A percentile compares a stretch with the other conserved stretches of the same genome.
These are phyloP conservation scores for Camponotus fellah DNA, from an alignment of 2,888 invertebrate species.

Conservation along the genomic window DNA sequence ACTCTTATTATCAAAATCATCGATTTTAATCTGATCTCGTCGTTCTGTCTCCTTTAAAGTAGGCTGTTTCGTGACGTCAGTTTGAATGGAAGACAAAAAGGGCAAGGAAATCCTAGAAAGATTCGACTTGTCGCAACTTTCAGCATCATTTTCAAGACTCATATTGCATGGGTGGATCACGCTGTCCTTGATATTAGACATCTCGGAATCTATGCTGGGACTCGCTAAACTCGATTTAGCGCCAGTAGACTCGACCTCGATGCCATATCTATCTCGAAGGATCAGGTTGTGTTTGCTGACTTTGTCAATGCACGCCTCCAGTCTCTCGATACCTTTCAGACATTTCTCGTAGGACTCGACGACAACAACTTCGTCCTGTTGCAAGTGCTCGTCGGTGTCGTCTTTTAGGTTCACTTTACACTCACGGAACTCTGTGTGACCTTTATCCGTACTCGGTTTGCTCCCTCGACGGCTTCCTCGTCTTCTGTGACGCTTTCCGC, in stretches of 20 bases:
- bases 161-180: not conserved
- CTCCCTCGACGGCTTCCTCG: constrained; percentile 47
- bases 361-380: constrained; percentile 56
- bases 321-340: constrained; percentile 76
- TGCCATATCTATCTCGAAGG: constrained; percentile 76
- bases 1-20: not conserved
- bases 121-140: not conserved
- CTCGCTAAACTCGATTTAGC: constrained; percentile 80
- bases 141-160: not conserved
- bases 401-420: constrained; percentile 66
- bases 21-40: not conserved
- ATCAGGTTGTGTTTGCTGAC: constrained; percentile 76
- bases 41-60: not conserved
- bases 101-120: constrained; percentile 11
- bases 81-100: constrained; percentile 36
- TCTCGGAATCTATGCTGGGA: constrained; percentile 65
- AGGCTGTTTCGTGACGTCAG: not conserved
- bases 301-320: constrained; percentile 77
- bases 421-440: constrained; percentile 67
- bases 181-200: constrained; percentile 18
- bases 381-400: constrained; percentile 61
- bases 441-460: constrained; percentile 40
- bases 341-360: constrained; percentile 78
- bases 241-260: constrained; percentile 78
- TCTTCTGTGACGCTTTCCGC: constrained; percentile 32